A percentile compares a stretch with the other conserved stretches of the same genome.
Evolutionary conservation across 92 coral and sea anemone genomes (phyloP).

Genomic region (Palythoa heliodiscus): DNA sequence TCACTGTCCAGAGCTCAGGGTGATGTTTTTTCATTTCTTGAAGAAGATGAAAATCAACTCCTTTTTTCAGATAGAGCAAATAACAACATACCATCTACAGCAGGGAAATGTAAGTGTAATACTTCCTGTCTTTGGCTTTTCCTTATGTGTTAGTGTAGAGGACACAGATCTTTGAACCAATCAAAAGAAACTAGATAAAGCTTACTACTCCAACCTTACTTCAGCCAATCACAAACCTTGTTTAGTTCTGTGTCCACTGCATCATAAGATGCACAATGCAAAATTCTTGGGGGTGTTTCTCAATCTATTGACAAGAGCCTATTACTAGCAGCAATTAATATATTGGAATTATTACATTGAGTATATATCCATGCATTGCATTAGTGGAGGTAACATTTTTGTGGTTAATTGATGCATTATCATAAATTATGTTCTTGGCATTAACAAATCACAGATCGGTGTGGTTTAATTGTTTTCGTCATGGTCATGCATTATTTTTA

Average conservation of each 20-base stretch:
- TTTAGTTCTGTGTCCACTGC: too few relatives aligned
- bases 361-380: not conserved
- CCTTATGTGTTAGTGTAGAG: too few relatives aligned
- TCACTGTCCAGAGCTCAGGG: slow-evolving; percentile 22
- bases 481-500: not conserved
- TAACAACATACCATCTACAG: not conserved
- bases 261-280: too few relatives aligned
- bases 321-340: not conserved
- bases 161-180: too few relatives aligned
- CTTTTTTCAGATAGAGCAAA: not conserved
- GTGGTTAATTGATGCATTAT: too few relatives aligned
- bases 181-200: too few relatives aligned
- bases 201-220: too few relatives aligned
- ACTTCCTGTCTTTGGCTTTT: not conserved
- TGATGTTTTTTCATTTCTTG: slow-evolving; percentile 15
- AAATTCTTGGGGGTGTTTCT: too few relatives aligned
- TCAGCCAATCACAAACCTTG: too few relatives aligned
- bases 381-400: not conserved
- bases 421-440: too few relatives aligned
- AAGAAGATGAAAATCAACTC: slow-evolving; percentile 4
- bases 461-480: not conserved
- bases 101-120: not conserved
- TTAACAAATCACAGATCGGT: too few relatives aligned
- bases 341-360: not conserved
- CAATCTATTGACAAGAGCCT: too few relatives aligned